A percentile compares a stretch with the other conserved stretches of the same genome.
Conservation (phyloP, 2,797 vertebrate genomes). For the Sebastes kiyomatsui region DNA sequence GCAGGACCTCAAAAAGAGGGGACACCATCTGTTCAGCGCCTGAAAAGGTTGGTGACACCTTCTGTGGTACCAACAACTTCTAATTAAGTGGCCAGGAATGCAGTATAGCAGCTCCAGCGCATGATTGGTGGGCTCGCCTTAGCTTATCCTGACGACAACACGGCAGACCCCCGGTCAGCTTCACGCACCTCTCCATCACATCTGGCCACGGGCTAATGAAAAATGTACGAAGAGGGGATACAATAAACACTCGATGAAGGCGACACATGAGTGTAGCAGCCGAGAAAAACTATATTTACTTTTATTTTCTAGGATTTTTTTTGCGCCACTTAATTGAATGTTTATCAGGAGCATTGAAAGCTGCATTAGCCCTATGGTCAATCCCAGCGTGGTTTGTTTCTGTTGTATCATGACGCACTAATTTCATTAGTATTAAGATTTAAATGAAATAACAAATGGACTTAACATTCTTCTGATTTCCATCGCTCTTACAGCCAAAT, state of each 20-base stretch:
- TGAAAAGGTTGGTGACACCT: conserved; percentile 99
- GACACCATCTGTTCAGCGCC: conserved; percentile 97
- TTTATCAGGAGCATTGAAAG: conserved; percentile 63
- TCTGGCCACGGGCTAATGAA: conserved; percentile 58
- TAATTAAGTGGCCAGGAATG: conserved; percentile 98
- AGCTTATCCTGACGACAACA: conserved; percentile 87
- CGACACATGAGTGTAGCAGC: conserved; percentile 9
- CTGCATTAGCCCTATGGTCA: conserved; percentile 73
- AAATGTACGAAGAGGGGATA: conserved; percentile 21
- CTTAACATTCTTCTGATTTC: conserved; percentile 75
- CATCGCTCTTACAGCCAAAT: conserved; percentile 74
- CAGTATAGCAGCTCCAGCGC: conserved; percentile 81
- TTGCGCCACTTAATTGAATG: conserved; percentile 66
- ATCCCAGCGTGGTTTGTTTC: conserved; percentile 65
- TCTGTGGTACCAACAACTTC: conserved; percentile 98
- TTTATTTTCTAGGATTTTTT: conserved; percentile 21
- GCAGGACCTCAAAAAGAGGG: conserved; percentile 94
- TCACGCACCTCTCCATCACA: conserved; percentile 59
- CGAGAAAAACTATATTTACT: conserved; percentile 19
- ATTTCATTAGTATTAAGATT: conserved; percentile 79
- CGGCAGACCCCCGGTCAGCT: conserved; percentile 70
- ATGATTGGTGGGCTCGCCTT: conserved; percentile 84
- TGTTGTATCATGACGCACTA: conserved; percentile 69
- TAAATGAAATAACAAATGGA: conserved; percentile 79
- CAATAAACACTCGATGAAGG: conserved; percentile 31